phyloP scores from a whole-genome alignment of 30 jellyfish, hydroid and myxozoan genomes.

The Catostylus mosaicus region DNA sequence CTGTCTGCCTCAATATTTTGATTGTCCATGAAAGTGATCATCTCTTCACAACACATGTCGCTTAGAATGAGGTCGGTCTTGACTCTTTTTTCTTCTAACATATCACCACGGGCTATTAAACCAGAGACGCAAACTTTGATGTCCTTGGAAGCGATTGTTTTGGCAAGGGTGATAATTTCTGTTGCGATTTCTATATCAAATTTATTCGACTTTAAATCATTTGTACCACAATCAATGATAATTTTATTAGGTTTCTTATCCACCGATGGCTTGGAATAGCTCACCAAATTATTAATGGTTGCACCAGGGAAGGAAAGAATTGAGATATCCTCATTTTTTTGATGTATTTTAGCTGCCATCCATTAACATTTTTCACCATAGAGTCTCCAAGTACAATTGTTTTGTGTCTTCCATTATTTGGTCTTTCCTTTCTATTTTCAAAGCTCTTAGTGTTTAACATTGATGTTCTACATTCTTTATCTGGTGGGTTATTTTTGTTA shows the following conservation, averaged over 20 bases:
- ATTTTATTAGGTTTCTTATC: not conserved
- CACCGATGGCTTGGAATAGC: not conserved
- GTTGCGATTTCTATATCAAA: not conserved
- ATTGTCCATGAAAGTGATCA: not conserved
- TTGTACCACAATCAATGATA: constrained; percentile 1
- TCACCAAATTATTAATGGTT: not conserved
- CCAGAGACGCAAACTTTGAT: constrained; percentile 10
- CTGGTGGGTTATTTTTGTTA: too few relatives aligned
- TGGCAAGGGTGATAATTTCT: constrained; percentile 16
- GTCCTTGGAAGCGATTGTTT: not conserved
- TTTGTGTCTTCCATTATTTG: not conserved
- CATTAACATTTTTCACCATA: not conserved
- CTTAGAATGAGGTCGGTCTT: not conserved
- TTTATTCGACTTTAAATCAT: not conserved
- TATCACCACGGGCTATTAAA: not conserved
- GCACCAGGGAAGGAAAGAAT: not conserved
- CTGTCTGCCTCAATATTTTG: not conserved
- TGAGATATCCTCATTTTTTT: not conserved
- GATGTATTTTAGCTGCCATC: not conserved
- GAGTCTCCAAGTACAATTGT: not conserved
- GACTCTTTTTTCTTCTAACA: not conserved
- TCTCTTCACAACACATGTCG: not conserved
- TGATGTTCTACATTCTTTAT: too few relatives aligned
- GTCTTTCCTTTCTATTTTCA: not conserved
- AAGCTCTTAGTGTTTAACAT: not conserved